Conservation (phyloP, 2,888 invertebrate genomes). For the Epirrita christyi region DNA sequence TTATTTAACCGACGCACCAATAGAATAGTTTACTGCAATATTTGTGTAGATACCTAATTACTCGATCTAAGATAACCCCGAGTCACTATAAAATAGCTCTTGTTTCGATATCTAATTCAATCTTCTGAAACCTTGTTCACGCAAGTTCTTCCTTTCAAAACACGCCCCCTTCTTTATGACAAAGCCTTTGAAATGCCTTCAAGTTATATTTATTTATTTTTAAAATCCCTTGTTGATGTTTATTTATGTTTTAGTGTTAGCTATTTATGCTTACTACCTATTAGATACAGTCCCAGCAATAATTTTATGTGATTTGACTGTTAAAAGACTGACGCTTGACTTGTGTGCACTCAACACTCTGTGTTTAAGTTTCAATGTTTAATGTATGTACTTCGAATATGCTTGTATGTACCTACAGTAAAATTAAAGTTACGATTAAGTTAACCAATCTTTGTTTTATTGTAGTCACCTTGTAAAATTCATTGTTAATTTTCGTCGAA, state of each 20-base stretch:
- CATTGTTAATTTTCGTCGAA: neutral
- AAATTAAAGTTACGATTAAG: slow-evolving; percentile 38
- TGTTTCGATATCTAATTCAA: slow-evolving; percentile 16
- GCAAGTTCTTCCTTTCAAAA: slow-evolving; percentile 19
- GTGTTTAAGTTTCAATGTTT: slow-evolving; percentile 49
- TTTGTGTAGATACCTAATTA: slow-evolving; percentile 46
- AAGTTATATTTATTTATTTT: slow-evolving; percentile 11
- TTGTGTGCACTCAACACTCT: slow-evolving; percentile 67
- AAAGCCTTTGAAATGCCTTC: slow-evolving; percentile 33
- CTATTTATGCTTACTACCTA: slow-evolving; percentile 28
- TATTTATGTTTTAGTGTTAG: slow-evolving; percentile 25
- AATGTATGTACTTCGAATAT: slow-evolving; percentile 42
- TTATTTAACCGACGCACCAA: slow-evolving; percentile 64
- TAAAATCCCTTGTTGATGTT: slow-evolving; percentile 7
- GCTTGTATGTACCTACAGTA: slow-evolving; percentile 34
- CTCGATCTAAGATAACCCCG: slow-evolving; percentile 18
- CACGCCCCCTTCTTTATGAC: slow-evolving; percentile 25
- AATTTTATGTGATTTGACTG: slow-evolving; percentile 78
- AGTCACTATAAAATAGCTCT: slow-evolving; percentile 14
- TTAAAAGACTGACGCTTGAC: slow-evolving; percentile 75
- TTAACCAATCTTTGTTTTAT: slow-evolving; percentile 20
- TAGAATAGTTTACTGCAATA: slow-evolving; percentile 65
- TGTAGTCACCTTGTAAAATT: neutral
- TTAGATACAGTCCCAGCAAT: slow-evolving; percentile 70
- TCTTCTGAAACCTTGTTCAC: slow-evolving; percentile 21